A percentile compares a stretch with the other conserved stretches of the same genome.
Conservation (phyloP, 1,140 invertebrate genomes). For the Euglossa dilemma region DNA sequence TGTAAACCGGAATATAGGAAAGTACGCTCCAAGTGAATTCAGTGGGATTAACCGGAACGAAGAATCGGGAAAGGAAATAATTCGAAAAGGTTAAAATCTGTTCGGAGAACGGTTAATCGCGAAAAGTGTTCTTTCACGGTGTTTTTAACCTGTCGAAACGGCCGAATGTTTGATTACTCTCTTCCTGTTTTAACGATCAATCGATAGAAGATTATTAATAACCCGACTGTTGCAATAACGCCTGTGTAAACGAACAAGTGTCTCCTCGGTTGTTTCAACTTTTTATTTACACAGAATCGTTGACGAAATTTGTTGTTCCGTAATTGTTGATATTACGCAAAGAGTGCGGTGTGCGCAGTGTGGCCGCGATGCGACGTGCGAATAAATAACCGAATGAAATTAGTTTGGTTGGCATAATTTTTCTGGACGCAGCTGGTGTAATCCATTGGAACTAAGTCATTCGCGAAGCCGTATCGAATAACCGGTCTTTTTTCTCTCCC, state of each 20-base stretch:
- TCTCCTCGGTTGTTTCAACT: neutral
- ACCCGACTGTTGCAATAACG: neutral
- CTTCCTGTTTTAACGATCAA: neutral
- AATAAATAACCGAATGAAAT: slow-evolving; percentile 47
- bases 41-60: neutral
- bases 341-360: neutral
- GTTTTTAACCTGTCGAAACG: neutral
- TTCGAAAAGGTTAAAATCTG: neutral
- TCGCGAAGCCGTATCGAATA: slow-evolving; percentile 10
- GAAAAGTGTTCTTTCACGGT: neutral
- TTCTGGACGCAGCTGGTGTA: neutral
- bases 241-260: neutral
- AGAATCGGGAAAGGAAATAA: neutral
- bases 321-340: slow-evolving; percentile 9
- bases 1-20: neutral
- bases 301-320: neutral
- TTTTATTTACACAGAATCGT: too few species aligned
- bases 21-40: neutral
- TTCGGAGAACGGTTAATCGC: neutral
- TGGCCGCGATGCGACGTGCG: slow-evolving; percentile 2
- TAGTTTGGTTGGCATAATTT: slow-evolving; percentile 2
- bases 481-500: neutral
- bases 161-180: neutral
- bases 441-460: slow-evolving; percentile 25
- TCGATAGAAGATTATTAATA: neutral